Evolutionary conservation across 2,888 invertebrate genomes (phyloP).

Genomic region (Hedya salicella): DNA sequence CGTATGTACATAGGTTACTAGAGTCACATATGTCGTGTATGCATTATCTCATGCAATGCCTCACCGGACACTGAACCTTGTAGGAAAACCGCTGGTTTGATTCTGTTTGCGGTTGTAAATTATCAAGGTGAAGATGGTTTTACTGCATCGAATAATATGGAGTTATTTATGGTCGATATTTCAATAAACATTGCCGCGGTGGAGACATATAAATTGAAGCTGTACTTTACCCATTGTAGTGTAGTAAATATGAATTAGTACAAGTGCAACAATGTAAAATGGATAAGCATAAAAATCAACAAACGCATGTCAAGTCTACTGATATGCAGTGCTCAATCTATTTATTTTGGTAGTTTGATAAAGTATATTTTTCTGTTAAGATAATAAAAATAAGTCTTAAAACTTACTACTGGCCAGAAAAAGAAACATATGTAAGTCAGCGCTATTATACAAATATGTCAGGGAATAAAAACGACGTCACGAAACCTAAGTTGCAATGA

Average conservation of each 20-base stretch:
- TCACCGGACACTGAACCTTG: constrained; percentile 33
- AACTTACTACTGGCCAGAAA: no score
- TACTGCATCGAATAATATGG: constrained; percentile 28
- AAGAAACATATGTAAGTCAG: no score
- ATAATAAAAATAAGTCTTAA: no score
- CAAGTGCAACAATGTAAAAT: no score
- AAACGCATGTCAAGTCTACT: no score
- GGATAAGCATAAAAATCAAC: no score
- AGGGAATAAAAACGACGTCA: no score
- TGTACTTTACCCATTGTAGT: constrained; percentile 4
- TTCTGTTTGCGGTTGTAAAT: constrained; percentile 31
- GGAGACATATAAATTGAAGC: constrained; percentile 1
- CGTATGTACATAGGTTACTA: background rate
- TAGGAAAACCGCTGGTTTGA: constrained; percentile 26
- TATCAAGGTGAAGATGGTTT: constrained; percentile 36
- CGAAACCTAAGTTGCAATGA: no score
- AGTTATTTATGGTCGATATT: constrained; percentile 23
- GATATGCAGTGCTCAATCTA: no score
- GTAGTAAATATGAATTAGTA: background rate
- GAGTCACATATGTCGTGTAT: constrained; percentile 14
- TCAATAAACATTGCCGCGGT: constrained; percentile 26
- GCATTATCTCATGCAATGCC: background rate
- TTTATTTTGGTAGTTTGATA: no score
- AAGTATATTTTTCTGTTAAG: no score
- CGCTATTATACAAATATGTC: no score